These are phyloP conservation scores for Capitulum mitella DNA, from an alignment of 2,888 invertebrate species.

Conservation along the genomic window DNA sequence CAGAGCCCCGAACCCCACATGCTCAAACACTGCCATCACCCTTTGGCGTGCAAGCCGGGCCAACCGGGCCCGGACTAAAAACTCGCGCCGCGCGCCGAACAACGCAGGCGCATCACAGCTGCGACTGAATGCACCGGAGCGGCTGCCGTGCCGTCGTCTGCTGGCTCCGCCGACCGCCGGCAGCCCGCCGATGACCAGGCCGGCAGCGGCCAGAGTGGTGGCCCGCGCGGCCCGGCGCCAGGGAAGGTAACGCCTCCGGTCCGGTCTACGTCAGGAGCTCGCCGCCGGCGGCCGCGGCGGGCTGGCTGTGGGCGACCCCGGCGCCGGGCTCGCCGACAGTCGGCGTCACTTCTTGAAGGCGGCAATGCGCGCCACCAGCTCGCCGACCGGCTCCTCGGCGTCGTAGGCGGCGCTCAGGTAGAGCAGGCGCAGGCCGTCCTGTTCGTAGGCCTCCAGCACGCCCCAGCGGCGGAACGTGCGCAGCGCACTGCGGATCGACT, in stretches of 20 bases:
- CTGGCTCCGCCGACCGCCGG: background rate
- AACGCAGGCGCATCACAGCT: too few species aligned
- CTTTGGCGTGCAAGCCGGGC: background rate
- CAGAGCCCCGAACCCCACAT: background rate
- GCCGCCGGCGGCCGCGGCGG: background rate
- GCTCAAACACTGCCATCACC: background rate
- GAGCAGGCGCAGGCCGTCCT: slow-evolving; percentile 45
- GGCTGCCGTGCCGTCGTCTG: too few species aligned
- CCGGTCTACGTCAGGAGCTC: background rate
- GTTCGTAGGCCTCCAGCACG: slow-evolving; percentile 55
- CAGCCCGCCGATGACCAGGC: background rate
- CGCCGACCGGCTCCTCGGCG: slow-evolving; percentile 34
- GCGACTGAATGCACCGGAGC: too few species aligned
- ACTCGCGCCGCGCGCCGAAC: too few species aligned
- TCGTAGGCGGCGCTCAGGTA: slow-evolving; percentile 47
- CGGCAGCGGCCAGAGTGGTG: background rate
- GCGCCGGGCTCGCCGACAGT: background rate
- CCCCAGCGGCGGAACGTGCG: slow-evolving; percentile 74
- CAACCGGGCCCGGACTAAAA: too few species aligned
- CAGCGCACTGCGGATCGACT: slow-evolving; percentile 75
- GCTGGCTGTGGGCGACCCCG: background rate
- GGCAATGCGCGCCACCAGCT: background rate
- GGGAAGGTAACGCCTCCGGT: background rate
- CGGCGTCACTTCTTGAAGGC: background rate
- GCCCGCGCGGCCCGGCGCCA: background rate